Evolutionary conservation across 2,797 vertebrate species (phyloP), one percentile per base, ranked within the genome.

Genomic region (Oreochromis mossambicus): DNA sequence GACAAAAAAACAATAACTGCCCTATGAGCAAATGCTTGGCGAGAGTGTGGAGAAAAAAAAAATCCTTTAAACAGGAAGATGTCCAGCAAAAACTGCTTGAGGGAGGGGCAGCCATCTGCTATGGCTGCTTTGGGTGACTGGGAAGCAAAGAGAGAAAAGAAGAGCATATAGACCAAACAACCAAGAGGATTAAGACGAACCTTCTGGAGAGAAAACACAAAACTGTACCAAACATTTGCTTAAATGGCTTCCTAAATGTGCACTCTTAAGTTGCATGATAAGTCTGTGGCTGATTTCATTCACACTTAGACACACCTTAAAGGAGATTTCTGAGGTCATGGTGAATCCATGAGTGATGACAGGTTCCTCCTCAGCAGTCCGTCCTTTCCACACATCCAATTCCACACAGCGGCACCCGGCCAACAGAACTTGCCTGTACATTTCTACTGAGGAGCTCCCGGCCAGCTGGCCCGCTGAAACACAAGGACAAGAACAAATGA

Each of bases 311-410:
- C 46, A 6, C 26, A 95, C 94, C 93, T 94, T 95, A 38, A 95
- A 95, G 4, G 88, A 52, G 93, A 99, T 99, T 91, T 99, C 99
- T 0, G 99, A 98, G 7, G 99, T 99, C 99, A 99, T 99, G 87
- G 99, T 99, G 90, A 99, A 99, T 1, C 99, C 99, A 0, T 99
- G 99, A 0, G 99, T 99, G 93, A 99, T 99, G 93, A 99, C 98
- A 0, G 99, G 99, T 55, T 99, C 99, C 85, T 99, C 99, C 91
- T 99, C 99, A 0, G 98, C 97, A 0, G 99, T 99, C 1, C 99
- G 96, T 8, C 99, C 99, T 88, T 99, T 99, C 99, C 99, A 99
- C 93, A 98, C 99, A 86, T 99, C 99, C 87, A 99, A 89, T 89
- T 99, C 99, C 90, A 99, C 98, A 84, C 99, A 99, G 92, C 99